phyloP scores from a whole-genome alignment of 2,888 invertebrate species.

The Malacosoma neustria region DNA sequence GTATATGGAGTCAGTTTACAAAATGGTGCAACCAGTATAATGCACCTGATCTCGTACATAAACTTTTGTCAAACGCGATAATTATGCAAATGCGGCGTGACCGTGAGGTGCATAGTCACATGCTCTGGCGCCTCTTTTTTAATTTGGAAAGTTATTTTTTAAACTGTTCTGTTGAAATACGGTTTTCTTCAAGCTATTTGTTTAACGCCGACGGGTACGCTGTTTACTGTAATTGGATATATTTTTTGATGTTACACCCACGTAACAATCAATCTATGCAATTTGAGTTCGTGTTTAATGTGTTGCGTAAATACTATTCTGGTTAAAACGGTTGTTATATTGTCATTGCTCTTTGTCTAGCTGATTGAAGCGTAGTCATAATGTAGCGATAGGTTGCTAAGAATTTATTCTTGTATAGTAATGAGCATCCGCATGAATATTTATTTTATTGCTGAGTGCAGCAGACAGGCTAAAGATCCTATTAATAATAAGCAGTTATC shows the following conservation, averaged over 20 bases:
- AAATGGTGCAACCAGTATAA: constrained; percentile 6
- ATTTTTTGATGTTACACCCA: constrained; percentile 34
- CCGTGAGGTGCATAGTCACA: constrained; percentile 1
- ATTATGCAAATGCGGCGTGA: constrained; percentile 1
- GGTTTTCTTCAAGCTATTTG: constrained; percentile 26
- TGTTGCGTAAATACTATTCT: constrained; percentile 3
- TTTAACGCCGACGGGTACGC: constrained; percentile 30
- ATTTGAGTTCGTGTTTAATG: constrained; percentile 11
- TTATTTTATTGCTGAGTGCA: too few species aligned
- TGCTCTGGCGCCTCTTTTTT: constrained; percentile 19
- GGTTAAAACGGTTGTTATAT: neutral
- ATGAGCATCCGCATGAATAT: too few species aligned
- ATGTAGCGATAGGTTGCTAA: too few species aligned
- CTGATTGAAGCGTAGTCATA: constrained; percentile 2
- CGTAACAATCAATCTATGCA: constrained; percentile 21
- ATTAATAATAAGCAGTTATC: too few species aligned
- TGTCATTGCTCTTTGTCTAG: neutral
- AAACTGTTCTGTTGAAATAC: constrained; percentile 25
- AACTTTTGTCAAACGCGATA: constrained; percentile 6
- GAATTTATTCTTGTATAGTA: too few species aligned
- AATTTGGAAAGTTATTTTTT: constrained; percentile 30
- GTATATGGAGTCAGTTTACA: constrained; percentile 4
- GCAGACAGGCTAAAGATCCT: too few species aligned
- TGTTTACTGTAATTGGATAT: constrained; percentile 37
- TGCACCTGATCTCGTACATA: constrained; percentile 16